Evolutionary conservation across 1,140 invertebrate species (phyloP).

Genomic region (Dreissena polymorpha): DNA sequence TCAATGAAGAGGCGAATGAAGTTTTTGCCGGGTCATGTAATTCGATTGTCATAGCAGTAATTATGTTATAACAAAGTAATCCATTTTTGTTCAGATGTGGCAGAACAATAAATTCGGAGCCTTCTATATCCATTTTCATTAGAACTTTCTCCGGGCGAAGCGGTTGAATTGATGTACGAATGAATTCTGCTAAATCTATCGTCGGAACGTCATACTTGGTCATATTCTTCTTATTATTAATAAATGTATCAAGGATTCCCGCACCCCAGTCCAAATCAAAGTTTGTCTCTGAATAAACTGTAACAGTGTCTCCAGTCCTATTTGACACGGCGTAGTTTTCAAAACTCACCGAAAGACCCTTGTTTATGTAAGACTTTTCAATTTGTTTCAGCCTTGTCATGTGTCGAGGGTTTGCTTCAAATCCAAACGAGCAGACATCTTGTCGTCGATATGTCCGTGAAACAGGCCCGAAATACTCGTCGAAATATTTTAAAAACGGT

Average conservation of each 20-base stretch:
- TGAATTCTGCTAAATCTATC: not conserved
- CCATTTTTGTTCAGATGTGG: not conserved
- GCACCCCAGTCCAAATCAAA: not conserved
- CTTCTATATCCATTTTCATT: conserved; percentile 5
- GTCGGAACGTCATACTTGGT: not conserved
- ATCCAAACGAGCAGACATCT: not conserved
- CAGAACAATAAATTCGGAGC: not conserved
- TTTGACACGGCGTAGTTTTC: not conserved
- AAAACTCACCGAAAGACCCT: not conserved
- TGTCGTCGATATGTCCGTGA: not conserved
- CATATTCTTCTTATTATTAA: not conserved
- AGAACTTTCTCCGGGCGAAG: not conserved
- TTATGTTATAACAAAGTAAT: not conserved
- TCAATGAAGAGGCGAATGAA: not conserved
- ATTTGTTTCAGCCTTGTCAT: not conserved
- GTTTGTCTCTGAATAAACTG: not conserved
- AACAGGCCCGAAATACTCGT: not conserved
- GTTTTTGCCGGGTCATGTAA: not conserved
- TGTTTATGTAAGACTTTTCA: conserved; percentile 1
- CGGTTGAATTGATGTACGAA: not conserved
- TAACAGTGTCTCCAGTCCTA: not conserved
- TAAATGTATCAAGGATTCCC: not conserved
- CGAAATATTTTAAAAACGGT: not conserved
- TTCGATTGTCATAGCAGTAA: not conserved
- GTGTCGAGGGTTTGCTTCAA: conserved; percentile 1